These are phyloP conservation scores for Antigone vipio DNA, from an alignment of 2,113 vertebrate genomes.

Conservation along the genomic window DNA sequence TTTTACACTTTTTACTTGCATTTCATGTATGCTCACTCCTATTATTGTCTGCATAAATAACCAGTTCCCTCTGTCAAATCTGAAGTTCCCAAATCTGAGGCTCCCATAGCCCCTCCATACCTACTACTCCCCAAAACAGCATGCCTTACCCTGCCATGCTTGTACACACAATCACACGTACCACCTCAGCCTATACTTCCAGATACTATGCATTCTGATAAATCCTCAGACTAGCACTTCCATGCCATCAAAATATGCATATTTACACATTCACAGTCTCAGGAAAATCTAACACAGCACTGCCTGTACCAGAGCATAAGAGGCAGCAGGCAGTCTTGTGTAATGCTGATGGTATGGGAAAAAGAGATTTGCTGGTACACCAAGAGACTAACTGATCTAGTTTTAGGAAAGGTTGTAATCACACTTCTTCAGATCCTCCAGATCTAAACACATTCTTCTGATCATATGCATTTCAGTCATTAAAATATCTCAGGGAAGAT, in stretches of 20 bases:
- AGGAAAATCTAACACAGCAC: not conserved
- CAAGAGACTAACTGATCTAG: not conserved
- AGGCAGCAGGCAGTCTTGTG: not conserved
- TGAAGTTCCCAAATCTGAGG: not conserved
- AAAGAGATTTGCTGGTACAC: not conserved
- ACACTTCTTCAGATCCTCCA: not conserved
- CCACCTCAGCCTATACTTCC: not conserved
- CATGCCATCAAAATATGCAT: fast-evolving
- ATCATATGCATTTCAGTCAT: not conserved
- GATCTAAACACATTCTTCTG: not conserved
- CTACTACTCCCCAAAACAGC: not conserved
- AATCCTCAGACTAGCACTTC: not conserved
- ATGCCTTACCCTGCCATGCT: not conserved
- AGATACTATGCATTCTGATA: not conserved
- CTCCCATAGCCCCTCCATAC: not conserved
- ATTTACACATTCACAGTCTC: not conserved
- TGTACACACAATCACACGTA: not conserved
- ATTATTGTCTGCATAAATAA: not conserved
- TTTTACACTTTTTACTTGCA: not conserved
- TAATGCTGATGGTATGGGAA: not conserved
- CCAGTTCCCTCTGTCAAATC: not conserved
- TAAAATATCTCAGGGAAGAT: not conserved
- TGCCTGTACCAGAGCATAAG: not conserved
- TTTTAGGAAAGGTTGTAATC: not conserved
- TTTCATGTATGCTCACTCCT: not conserved